These are phyloP conservation scores for Ciconia nigra DNA, from an alignment of 2,797 vertebrate species.

Conservation along the genomic window DNA sequence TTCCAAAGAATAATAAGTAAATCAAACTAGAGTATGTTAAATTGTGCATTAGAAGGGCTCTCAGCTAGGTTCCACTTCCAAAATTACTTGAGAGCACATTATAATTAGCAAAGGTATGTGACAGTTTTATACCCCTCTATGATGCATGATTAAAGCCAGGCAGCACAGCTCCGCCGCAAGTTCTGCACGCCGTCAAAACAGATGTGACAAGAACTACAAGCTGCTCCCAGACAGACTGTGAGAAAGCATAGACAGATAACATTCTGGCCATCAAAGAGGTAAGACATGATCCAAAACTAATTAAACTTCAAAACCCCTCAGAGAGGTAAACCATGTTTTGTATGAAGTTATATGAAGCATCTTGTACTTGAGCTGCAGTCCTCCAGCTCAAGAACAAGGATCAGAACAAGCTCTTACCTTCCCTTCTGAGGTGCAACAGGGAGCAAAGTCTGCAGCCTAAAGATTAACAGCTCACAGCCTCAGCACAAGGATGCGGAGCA, in stretches of 20 bases:
- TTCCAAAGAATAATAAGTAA: background rate
- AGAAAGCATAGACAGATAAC: conserved; percentile 35
- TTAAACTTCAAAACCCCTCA: background rate
- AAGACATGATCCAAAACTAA: background rate
- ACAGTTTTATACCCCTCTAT: conserved; percentile 62
- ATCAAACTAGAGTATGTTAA: conserved; percentile 25
- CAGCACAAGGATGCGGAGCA: background rate
- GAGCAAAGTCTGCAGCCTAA: background rate
- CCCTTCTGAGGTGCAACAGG: background rate
- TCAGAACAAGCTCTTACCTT: background rate
- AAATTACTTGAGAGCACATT: conserved; percentile 61
- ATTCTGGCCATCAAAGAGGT: conserved; percentile 21
- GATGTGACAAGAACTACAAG: conserved; percentile 50
- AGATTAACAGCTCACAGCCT: background rate
- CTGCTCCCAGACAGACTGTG: conserved; percentile 4
- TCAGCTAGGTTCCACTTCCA: conserved; percentile 49
- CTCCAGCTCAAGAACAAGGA: background rate
- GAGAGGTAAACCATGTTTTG: background rate
- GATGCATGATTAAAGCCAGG: conserved; percentile 64
- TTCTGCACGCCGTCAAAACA: conserved; percentile 48
- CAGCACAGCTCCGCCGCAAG: background rate
- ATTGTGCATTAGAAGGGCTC: conserved; percentile 23
- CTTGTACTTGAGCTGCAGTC: background rate
- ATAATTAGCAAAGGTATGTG: conserved; percentile 70
- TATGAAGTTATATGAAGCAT: background rate